Evolutionary conservation across 2,797 vertebrate genomes (phyloP).

Genomic region (Choloepus didactylus): DNA sequence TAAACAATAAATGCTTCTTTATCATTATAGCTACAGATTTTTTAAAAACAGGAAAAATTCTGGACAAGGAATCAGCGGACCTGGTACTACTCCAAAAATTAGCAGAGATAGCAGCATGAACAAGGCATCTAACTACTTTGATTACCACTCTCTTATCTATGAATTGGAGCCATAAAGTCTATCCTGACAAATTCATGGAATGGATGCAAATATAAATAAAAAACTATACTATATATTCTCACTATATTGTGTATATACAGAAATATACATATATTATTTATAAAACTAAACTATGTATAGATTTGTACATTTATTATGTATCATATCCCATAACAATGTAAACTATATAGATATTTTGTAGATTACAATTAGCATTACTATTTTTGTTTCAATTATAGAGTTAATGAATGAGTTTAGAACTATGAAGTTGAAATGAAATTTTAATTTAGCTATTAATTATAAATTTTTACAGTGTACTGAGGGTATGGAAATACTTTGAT

Average conservation of each 20-base stretch:
- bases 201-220: not conserved
- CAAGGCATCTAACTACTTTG: not conserved
- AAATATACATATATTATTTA: not conserved
- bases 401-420: not conserved
- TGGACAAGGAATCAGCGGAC: not conserved
- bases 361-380: not conserved
- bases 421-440: not conserved
- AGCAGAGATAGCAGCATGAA: not conserved
- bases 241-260: too few relatives aligned
- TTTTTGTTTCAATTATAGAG: not conserved
- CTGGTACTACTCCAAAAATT: not conserved
- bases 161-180: not conserved
- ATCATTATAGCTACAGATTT: not conserved
- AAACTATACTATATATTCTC: not conserved
- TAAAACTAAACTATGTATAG: not conserved
- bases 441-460: not conserved
- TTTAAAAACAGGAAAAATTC: not conserved
- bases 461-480: not conserved
- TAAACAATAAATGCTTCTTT: constrained; percentile 43
- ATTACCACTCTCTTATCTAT: not conserved
- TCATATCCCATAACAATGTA: not conserved
- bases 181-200: not conserved
- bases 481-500: not conserved
- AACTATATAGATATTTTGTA: not conserved
- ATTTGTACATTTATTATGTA: not conserved